Evolutionary conservation across 2,888 invertebrate genomes (phyloP).

Genomic region (Lycophotia porphyrea): DNA sequence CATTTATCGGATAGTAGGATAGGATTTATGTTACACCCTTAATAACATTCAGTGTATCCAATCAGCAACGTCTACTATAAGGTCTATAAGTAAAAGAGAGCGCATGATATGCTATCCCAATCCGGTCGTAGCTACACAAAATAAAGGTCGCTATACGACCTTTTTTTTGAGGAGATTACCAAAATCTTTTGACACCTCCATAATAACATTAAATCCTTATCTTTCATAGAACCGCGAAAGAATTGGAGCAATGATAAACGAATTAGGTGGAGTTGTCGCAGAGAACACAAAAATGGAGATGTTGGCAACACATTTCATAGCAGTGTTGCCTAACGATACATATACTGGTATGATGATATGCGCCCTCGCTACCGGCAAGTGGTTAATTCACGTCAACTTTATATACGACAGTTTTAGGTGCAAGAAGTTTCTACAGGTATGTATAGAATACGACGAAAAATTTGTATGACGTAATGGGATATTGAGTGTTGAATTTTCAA

Average conservation of each 20-base stretch:
- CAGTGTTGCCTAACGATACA: slow-evolving; percentile 84
- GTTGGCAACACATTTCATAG: slow-evolving; percentile 86
- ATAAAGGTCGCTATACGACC: background rate
- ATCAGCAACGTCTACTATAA: background rate
- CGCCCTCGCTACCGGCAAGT: slow-evolving; percentile 86
- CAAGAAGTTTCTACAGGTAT: slow-evolving; percentile 85
- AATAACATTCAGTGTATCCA: background rate
- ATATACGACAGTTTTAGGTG: slow-evolving; percentile 87
- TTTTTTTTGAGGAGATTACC: background rate
- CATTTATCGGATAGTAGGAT: no score
- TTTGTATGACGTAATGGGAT: background rate
- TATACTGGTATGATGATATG: slow-evolving; percentile 89
- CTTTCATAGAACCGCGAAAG: slow-evolving; percentile 82
- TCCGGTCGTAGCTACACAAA: background rate
- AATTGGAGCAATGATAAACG: slow-evolving; percentile 84
- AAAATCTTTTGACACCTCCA: background rate
- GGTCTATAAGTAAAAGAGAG: background rate
- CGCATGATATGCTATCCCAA: background rate
- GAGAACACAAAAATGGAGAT: slow-evolving; percentile 89
- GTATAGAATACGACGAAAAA: slow-evolving; percentile 22
- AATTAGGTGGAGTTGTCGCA: slow-evolving; percentile 86
- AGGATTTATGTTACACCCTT: no score
- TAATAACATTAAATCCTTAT: slow-evolving; percentile 18
- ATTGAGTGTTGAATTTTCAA: background rate
- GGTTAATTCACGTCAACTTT: slow-evolving; percentile 84